Evolutionary conservation across 2,113 vertebrate genomes (phyloP).

Genomic region (Aramus guarauna): DNA sequence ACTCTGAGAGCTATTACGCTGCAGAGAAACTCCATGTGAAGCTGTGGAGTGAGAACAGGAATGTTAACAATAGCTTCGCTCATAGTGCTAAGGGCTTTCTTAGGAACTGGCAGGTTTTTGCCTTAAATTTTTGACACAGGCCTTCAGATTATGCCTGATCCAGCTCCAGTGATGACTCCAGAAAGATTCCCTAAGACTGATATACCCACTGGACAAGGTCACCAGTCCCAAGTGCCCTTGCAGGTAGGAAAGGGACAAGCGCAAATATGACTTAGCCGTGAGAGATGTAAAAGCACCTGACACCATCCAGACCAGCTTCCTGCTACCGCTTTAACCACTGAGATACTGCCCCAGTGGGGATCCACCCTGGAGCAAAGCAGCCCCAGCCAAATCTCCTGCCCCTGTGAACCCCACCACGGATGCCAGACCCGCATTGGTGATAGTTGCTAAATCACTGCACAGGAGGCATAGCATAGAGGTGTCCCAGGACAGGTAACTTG

Average conservation of each 20-base stretch:
- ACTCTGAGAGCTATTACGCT: accelerated
- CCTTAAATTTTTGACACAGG: background rate
- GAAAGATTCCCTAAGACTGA: background rate
- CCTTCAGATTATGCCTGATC: background rate
- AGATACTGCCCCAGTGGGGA: accelerated
- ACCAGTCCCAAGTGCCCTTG: background rate
- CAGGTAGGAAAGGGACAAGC: background rate
- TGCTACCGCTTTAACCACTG: background rate
- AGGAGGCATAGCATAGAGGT: background rate
- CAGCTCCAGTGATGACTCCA: background rate
- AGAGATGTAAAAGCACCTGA: background rate
- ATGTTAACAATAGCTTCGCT: background rate
- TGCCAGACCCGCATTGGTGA: accelerated
- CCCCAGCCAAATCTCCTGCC: background rate
- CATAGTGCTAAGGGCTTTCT: background rate
- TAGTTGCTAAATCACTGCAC: background rate
- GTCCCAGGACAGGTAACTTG: background rate
- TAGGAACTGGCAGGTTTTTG: background rate
- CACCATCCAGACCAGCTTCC: background rate
- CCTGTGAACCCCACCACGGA: background rate
- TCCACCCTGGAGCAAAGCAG: background rate
- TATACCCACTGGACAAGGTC: background rate
- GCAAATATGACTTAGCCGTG: background rate
- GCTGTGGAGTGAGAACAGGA: background rate
- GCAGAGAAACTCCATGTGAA: background rate